These are phyloP conservation scores for Mus spicilegus DNA, from an alignment of 2,113 vertebrate species.

Conservation along the genomic window DNA sequence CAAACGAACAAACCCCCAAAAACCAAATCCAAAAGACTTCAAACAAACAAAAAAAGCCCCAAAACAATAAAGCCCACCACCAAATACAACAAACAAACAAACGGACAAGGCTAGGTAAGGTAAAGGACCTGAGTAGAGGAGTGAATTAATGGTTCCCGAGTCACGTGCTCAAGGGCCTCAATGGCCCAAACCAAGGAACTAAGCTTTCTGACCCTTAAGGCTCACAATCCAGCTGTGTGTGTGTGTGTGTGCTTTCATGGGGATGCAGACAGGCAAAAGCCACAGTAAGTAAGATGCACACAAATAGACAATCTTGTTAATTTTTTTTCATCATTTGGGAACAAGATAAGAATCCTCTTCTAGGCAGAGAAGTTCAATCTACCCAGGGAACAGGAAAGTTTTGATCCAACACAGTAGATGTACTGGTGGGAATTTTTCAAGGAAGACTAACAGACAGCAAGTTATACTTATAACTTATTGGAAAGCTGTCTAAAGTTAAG, in stretches of 20 bases:
- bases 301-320: not conserved
- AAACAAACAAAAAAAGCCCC: no score
- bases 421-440: constrained; percentile 3
- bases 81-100: not conserved
- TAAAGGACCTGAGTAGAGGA: not conserved
- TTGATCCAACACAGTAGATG: not conserved
- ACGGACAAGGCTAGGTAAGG: not conserved
- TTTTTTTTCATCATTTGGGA: not conserved
- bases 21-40: no score
- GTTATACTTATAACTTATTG: no score
- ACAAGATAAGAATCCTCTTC: not conserved
- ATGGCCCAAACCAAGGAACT: not conserved
- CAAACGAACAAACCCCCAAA: no score
- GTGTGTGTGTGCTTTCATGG: not conserved
- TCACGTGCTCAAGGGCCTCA: not conserved
- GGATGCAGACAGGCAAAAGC: constrained; percentile 21
- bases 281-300: not conserved
- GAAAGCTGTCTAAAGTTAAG: constrained; percentile 18
- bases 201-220: not conserved
- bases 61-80: no score
- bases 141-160: not conserved
- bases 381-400: not conserved
- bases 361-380: not conserved
- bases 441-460: constrained; percentile 17
- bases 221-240: not conserved